Conservation (phyloP, 92 coral and sea anemone species). For the Zoanthus sansibaricus region DNA sequence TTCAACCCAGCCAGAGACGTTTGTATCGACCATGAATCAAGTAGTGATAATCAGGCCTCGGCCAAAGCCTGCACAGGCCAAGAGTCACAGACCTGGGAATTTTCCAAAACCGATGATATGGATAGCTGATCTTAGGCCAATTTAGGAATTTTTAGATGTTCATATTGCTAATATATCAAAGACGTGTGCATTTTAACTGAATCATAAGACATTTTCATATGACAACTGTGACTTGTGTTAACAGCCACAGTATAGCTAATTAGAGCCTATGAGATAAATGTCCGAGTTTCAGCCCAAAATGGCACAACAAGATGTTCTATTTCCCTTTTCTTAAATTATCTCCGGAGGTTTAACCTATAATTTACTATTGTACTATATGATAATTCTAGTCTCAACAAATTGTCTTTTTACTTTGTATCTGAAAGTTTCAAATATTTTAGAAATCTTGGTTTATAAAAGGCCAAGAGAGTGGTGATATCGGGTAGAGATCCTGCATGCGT, state of each 20-base stretch:
- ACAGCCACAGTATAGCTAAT: too few relatives aligned
- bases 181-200: neutral
- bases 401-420: too few relatives aligned
- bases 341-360: too few relatives aligned
- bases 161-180: neutral
- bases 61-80: conserved; percentile 78
- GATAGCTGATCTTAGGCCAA: conserved; percentile 50
- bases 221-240: neutral
- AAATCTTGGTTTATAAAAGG: neutral
- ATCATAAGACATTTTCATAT: neutral
- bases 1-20: conserved; percentile 81
- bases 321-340: too few relatives aligned
- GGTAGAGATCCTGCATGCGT: neutral
- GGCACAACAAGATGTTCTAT: too few relatives aligned
- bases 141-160: conserved; percentile 17
- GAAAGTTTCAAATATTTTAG: too few relatives aligned
- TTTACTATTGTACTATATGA: too few relatives aligned
- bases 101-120: conserved; percentile 93
- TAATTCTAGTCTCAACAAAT: too few relatives aligned
- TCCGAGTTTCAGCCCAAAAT: too few relatives aligned
- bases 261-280: too few relatives aligned
- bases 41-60: conserved; percentile 67
- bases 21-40: conserved; percentile 90
- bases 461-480: neutral
- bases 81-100: conserved; percentile 87